Conservation (phyloP, 2,113 vertebrate genomes). For the Uria aalge region DNA sequence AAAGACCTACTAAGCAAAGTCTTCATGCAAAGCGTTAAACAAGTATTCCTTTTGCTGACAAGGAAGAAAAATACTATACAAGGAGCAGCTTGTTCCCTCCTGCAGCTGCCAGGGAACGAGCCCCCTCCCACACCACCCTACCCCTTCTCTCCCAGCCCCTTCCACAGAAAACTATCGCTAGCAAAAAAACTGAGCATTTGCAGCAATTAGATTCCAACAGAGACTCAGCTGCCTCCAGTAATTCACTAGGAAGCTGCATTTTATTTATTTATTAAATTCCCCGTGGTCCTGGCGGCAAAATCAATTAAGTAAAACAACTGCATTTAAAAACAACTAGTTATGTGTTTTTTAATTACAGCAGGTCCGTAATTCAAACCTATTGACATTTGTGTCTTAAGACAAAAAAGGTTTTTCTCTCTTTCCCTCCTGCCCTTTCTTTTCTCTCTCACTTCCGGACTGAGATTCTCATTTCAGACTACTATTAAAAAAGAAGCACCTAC, state of each 20-base stretch:
- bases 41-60: slow-evolving; percentile 71
- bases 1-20: slow-evolving; percentile 76
- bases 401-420: neutral
- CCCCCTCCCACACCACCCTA: slow-evolving; percentile 37
- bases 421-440: neutral
- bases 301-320: slow-evolving; percentile 79
- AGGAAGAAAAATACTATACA: slow-evolving; percentile 62
- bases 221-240: slow-evolving; percentile 62
- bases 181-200: slow-evolving; percentile 46
- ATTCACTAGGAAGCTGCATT: slow-evolving; percentile 45
- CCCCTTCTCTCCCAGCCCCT: neutral
- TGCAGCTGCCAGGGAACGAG: slow-evolving; percentile 59
- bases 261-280: slow-evolving; percentile 55
- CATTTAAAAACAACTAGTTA: slow-evolving; percentile 74
- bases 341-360: slow-evolving; percentile 74
- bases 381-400: slow-evolving; percentile 39
- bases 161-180: slow-evolving; percentile 50
- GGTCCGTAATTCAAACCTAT: slow-evolving; percentile 70
- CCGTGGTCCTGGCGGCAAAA: slow-evolving; percentile 59
- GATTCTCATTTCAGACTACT: neutral
- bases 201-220: slow-evolving; percentile 71
- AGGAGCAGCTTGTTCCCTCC: slow-evolving; percentile 60
- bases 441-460: neutral
- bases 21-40: slow-evolving; percentile 63
- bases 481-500: neutral